Base-by-base conservation (phyloP, 2,888 invertebrate species). In the Himalopsyche anomala region DNA sequence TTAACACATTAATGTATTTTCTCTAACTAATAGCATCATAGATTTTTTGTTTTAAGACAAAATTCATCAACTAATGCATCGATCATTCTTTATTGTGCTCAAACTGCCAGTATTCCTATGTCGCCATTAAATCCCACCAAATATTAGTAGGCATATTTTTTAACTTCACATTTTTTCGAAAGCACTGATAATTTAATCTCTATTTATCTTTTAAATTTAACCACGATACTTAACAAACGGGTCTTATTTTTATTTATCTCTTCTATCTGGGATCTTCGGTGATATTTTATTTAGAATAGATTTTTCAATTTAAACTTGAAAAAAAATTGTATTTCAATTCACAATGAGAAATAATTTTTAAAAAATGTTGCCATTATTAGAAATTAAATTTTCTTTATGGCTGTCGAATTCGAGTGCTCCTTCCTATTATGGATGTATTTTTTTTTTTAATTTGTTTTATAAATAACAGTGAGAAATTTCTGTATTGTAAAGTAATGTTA, bases 71-170 rank as follows among this genome's bases (percentile, higher is more conserved):
- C 28, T 28, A 28, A 28, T 28, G 28, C 28, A 28, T 28, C 28
- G 28, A 28, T 28, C 15, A 15, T 45, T 56, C 19, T 19, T 2
- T 62, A 62, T 15, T 19, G 19, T 62, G 19, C 19, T 62, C 19
- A 62, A 62, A 28, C 62, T 19, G n/a, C 28, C 62, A 62, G 62
- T 62, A 62, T 62, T 62, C 19, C 2, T 19, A 36, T 74, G 74
- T 74, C 5, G 38, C 38, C 38, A 74, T 74, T 12, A 74, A 74
- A 74, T 74, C 74, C 74, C 74, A 74, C 74, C 74, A 74, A 74
- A 74, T 28, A 12, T 36, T 74, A 74, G 28, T 74, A 69, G 4
- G 5, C 4, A 62, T 62, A 28, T 56, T 17, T 56, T 28, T 69
- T 28, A 74, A 36, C 5, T 38, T 74, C 74, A 74, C 74, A 74